Conservation (phyloP, 2,888 invertebrate genomes). For the Callyntrura guangdongensis region DNA sequence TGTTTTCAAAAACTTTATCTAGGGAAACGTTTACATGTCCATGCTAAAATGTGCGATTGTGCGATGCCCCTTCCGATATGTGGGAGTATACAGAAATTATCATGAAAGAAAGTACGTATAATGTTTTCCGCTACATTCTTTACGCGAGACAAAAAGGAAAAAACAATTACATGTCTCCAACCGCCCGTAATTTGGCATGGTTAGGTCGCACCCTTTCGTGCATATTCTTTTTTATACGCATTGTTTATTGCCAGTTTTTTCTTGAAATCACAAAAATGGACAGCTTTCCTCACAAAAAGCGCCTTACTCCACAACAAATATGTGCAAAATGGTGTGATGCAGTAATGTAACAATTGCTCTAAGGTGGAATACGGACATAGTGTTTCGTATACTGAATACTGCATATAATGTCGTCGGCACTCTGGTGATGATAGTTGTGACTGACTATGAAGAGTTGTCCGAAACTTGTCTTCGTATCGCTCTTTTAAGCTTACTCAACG, state of each 20-base stretch:
- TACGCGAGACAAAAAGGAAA: neutral
- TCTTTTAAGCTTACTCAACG: neutral
- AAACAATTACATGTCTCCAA: slow-evolving; percentile 32
- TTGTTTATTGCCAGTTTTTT: slow-evolving; percentile 33
- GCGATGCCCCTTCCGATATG: slow-evolving; percentile 1
- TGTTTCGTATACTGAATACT: neutral
- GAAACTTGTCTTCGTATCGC: neutral
- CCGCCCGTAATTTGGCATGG: slow-evolving; percentile 56
- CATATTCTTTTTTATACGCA: slow-evolving; percentile 7
- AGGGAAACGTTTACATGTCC: neutral
- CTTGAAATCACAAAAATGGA: slow-evolving; percentile 29
- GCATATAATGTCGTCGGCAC: neutral
- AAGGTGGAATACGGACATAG: neutral
- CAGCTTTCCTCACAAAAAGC: slow-evolving; percentile 15
- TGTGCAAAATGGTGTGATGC: neutral
- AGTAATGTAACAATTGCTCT: neutral
- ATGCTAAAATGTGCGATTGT: neutral
- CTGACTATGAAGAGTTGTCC: neutral
- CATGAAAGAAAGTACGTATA: slow-evolving; percentile 16
- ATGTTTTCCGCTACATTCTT: slow-evolving; percentile 22
- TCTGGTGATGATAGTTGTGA: neutral
- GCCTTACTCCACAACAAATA: neutral
- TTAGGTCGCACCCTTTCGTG: slow-evolving; percentile 57
- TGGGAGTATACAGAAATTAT: slow-evolving; percentile 12
- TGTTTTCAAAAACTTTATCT: too few relatives aligned